These are phyloP conservation scores for Theodoxus fluviatilis DNA, from an alignment of 2,888 invertebrate species.

Conservation along the genomic window DNA sequence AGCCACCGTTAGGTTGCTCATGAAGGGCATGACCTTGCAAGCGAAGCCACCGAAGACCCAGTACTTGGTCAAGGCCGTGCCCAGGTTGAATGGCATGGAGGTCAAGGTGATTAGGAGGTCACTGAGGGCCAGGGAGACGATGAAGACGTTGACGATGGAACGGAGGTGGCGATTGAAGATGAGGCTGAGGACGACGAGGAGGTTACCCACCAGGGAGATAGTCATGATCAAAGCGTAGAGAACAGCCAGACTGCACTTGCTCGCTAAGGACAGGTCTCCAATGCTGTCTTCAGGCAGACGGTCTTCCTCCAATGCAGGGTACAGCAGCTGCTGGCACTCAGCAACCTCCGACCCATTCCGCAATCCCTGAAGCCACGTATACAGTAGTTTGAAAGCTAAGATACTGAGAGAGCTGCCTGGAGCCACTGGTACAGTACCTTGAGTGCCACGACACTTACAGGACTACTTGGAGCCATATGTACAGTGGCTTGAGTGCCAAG, in stretches of 20 bases:
- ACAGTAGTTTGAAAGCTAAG: too few species aligned
- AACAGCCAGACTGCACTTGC: slow-evolving; percentile 34
- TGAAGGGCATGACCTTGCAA: slow-evolving; percentile 44
- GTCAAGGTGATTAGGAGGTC: slow-evolving; percentile 43
- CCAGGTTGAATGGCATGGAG: slow-evolving; percentile 43
- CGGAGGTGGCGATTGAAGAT: slow-evolving; percentile 44
- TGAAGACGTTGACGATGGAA: slow-evolving; percentile 46
- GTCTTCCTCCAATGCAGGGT: too few species aligned
- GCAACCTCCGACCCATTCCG: too few species aligned
- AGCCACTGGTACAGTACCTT: too few species aligned
- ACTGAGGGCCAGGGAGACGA: slow-evolving; percentile 46
- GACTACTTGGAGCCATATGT: too few species aligned
- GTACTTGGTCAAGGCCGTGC: slow-evolving; percentile 31
- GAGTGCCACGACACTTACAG: too few species aligned
- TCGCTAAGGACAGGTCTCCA: slow-evolving; percentile 26
- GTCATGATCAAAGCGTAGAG: slow-evolving; percentile 37
- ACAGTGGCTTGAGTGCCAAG: too few species aligned
- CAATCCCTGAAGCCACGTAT: too few species aligned
- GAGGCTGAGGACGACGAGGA: slow-evolving; percentile 43
- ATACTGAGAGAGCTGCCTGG: too few species aligned
- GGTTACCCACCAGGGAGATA: slow-evolving; percentile 41
- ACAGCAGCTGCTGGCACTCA: too few species aligned
- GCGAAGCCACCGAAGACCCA: slow-evolving; percentile 43
- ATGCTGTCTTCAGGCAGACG: slow-evolving; percentile 17
- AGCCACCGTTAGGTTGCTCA: slow-evolving; percentile 40